phyloP scores from a whole-genome alignment of 1,140 invertebrate genomes.

The Sitophilus oryzae region DNA sequence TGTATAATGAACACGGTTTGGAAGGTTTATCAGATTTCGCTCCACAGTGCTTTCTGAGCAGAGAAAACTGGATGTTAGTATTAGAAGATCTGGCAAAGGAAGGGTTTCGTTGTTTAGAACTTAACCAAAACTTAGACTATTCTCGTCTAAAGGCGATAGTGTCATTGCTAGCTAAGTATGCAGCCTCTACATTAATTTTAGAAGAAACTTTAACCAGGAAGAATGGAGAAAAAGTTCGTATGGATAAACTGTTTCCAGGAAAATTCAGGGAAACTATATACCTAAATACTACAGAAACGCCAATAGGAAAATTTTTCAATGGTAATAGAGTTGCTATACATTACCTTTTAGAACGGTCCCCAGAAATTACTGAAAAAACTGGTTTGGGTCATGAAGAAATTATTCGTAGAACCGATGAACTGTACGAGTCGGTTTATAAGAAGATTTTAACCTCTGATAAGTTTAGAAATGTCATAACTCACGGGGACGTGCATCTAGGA shows the following conservation, averaged over 20 bases:
- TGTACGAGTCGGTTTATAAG: neutral
- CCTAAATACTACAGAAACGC: neutral
- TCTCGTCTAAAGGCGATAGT: constrained; percentile 13
- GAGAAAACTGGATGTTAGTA: constrained; percentile 20
- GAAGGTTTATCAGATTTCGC: constrained; percentile 17
- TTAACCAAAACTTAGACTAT: constrained; percentile 9
- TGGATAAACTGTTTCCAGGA: constrained; percentile 20
- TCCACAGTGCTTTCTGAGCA: constrained; percentile 17
- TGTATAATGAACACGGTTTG: constrained; percentile 1
- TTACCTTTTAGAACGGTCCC: neutral
- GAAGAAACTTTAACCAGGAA: constrained; percentile 28
- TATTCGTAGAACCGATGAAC: neutral
- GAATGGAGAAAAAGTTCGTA: neutral
- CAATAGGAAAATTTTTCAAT: neutral
- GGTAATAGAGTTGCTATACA: neutral
- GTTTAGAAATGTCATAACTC: neutral
- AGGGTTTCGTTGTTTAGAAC: constrained; percentile 14
- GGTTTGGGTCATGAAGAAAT: neutral
- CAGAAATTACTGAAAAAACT: neutral
- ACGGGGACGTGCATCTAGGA: neutral
- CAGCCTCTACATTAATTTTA: constrained; percentile 25
- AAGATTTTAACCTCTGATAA: neutral
- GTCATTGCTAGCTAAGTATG: constrained; percentile 24
- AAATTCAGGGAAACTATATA: constrained; percentile 31
- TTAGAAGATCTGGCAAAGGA: constrained; percentile 19